These are phyloP conservation scores for Brassicogethes aeneus DNA, from an alignment of 2,888 invertebrate genomes.

Conservation along the genomic window DNA sequence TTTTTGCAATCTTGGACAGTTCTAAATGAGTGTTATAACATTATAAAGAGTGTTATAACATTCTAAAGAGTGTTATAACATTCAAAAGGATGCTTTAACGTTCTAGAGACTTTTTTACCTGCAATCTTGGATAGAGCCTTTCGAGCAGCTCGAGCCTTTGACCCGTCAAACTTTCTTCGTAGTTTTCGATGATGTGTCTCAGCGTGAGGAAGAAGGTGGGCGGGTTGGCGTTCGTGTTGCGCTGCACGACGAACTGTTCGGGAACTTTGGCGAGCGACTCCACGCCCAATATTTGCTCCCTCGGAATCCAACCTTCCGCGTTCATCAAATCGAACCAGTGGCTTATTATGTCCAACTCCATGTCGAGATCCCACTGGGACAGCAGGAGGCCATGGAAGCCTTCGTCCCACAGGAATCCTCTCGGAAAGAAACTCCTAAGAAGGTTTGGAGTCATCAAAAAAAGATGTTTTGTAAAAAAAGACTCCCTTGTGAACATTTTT, in stretches of 20 bases:
- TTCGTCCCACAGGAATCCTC: slow-evolving; percentile 99
- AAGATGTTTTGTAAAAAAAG: too few species aligned
- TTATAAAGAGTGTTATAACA: too few species aligned
- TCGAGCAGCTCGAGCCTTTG: slow-evolving; percentile 49
- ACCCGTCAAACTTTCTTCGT: slow-evolving; percentile 49
- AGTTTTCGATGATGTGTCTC: slow-evolving; percentile 54
- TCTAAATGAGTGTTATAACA: too few species aligned
- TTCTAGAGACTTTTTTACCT: too few species aligned
- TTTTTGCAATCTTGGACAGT: too few species aligned
- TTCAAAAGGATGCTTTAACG: too few species aligned
- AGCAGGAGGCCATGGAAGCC: slow-evolving; percentile 95
- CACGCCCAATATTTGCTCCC: slow-evolving; percentile 84
- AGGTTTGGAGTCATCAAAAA: background rate
- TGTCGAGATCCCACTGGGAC: slow-evolving; percentile 68
- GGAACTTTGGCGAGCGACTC: slow-evolving; percentile 90
- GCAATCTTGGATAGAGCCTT: slow-evolving; percentile 61
- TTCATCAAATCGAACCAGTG: slow-evolving; percentile 99
- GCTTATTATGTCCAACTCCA: slow-evolving; percentile 84
- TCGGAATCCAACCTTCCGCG: slow-evolving; percentile 96
- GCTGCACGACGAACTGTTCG: slow-evolving; percentile 90
- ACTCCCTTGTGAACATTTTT: too few species aligned
- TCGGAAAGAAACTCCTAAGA: slow-evolving; percentile 86
- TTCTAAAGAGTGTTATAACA: too few species aligned
- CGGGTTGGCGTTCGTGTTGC: slow-evolving; percentile 93
- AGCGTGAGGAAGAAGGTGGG: slow-evolving; percentile 90